Evolutionary conservation across 2,888 invertebrate species (phyloP), one percentile per base, ranked within the genome.

Genomic region (Cremastinae sp.): DNA sequence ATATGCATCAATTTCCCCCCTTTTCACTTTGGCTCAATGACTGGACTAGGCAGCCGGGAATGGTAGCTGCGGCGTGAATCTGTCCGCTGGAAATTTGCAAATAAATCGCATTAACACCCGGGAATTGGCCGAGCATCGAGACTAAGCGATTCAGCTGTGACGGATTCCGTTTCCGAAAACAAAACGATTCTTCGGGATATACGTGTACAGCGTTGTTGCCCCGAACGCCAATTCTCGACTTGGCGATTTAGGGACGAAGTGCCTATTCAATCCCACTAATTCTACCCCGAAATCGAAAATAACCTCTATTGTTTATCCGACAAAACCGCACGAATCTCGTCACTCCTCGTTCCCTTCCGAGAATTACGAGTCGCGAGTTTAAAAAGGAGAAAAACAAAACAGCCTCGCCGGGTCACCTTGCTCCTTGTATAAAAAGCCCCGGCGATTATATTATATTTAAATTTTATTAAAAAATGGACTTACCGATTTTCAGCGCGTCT

Each of bases 141-240:
- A 9, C 14, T 14, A 16, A 41, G 14, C 53, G 51, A 43, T 8
- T n/a, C 12, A 28, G 4, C 28, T 16, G 20, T 53, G 54, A 43
- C 43, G 43, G 53, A 65, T 54, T 65, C 54, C 43, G 54, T 54
- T 54, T 43, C 28, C 10, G 34, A 43, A 54, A 65, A 65, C 65
- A 65, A 64, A 9, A 12, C 41, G 41, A 41, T 9, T 41, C 9
- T 9, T 12, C n/a, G 10, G 41, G 10, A 9, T 4, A 36, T 7
- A 9, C 41, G 41, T 12, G 41, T 2, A 41, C 4, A 28, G 5
- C 28, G 5, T 2, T 28, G 28, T 28, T 5, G 5, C 2, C 5
- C 5, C 28, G 28, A 28, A 28, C 5, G 28, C 2, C 5, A 28
- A 28, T 28, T 28, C 28, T 2, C 28, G 2, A 3, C 28, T 3